Evolutionary conservation across 2,888 invertebrate genomes (phyloP).

Genomic region (Drosophila limbata): DNA sequence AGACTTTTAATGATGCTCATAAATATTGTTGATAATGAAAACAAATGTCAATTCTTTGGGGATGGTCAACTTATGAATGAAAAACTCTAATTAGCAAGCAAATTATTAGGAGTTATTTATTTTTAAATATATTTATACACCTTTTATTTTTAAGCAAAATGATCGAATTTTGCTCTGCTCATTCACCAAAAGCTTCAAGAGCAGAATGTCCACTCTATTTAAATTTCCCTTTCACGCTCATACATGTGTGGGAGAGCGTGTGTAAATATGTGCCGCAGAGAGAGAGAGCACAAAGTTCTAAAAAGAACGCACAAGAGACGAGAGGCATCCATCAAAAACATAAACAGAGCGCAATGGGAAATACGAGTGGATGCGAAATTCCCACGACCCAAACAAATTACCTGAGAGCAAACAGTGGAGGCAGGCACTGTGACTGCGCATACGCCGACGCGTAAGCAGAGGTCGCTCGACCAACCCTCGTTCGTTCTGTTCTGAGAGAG

Average conservation of each 20-base stretch:
- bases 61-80: constrained; percentile 10
- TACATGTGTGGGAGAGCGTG: neutral
- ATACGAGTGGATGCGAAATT: constrained; percentile 65
- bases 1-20: constrained; percentile 43
- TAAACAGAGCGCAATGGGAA: constrained; percentile 70
- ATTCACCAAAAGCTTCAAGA: constrained; percentile 5
- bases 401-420: constrained; percentile 33
- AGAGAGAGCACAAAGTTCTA: constrained; percentile 27
- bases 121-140: neutral
- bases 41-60: constrained; percentile 13
- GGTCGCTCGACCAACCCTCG: constrained; percentile 58
- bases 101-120: neutral
- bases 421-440: constrained; percentile 28
- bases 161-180: neutral
- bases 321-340: constrained; percentile 60
- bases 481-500: constrained; percentile 35
- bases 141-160: neutral
- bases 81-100: constrained; percentile 2
- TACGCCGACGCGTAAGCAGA: constrained; percentile 36
- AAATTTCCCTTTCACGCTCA: constrained; percentile 26
- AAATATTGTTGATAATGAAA: constrained; percentile 40
- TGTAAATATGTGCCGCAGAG: constrained; percentile 23
- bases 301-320: constrained; percentile 36
- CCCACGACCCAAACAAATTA: constrained; percentile 66
- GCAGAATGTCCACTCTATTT: constrained; percentile 14